Conservation (phyloP, 1,140 invertebrate genomes). For the Asbolus verrucosus region DNA sequence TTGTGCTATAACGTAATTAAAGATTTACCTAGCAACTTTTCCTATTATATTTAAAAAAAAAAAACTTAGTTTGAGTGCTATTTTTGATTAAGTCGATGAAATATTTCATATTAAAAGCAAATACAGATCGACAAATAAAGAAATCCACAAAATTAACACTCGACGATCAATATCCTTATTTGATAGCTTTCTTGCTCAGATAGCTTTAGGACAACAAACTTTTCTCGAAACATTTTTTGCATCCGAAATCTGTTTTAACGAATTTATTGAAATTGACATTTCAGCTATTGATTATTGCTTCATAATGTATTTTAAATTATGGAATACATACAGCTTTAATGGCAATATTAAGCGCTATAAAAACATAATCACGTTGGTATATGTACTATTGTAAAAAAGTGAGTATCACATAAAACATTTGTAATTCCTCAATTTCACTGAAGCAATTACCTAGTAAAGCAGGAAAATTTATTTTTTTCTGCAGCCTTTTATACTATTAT, state of each 20-base stretch:
- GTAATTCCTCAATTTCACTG: too few species aligned
- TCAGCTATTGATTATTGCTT: too few species aligned
- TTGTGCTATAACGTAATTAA: constrained; percentile 27
- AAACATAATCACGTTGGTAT: too few species aligned
- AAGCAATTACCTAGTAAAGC: constrained; percentile 11
- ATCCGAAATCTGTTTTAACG: too few species aligned
- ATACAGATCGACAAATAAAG: background rate
- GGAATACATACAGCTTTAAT: too few species aligned
- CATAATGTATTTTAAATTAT: too few species aligned
- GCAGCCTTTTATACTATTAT: constrained; percentile 21
- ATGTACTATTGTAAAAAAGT: too few species aligned
- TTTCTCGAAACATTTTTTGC: background rate
- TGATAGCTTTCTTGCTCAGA: background rate
- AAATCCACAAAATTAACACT: background rate
- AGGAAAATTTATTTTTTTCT: constrained; percentile 17
- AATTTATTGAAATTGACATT: too few species aligned
- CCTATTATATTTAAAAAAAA: constrained; percentile 24
- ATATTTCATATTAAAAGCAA: constrained; percentile 2
- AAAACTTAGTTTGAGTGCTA: background rate
- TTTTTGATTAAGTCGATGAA: constrained; percentile 17
- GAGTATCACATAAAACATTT: too few species aligned
- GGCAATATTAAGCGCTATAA: too few species aligned
- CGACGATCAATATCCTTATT: background rate
- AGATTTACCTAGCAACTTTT: constrained; percentile 24
- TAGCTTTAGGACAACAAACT: background rate